These are phyloP conservation scores for Ranitomeya variabilis DNA, from an alignment of 2,113 vertebrate species.

Conservation along the genomic window DNA sequence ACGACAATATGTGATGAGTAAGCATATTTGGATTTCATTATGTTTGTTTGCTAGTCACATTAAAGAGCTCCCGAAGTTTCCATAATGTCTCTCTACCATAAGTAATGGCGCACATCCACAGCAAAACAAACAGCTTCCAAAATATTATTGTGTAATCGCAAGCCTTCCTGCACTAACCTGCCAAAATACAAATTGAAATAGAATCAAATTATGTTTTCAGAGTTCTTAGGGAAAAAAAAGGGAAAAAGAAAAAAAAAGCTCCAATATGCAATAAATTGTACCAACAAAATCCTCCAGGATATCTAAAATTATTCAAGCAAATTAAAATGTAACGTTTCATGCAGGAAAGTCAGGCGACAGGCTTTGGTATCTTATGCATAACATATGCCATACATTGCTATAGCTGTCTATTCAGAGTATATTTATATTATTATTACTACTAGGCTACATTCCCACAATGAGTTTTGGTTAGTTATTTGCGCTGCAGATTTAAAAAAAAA, in stretches of 20 bases:
- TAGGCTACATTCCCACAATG: too few species aligned
- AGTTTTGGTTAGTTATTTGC: too few species aligned
- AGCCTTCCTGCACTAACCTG: constrained; percentile 22
- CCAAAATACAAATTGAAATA: constrained; percentile 48
- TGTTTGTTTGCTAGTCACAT: background rate
- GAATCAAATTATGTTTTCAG: constrained; percentile 42
- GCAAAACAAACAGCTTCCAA: constrained; percentile 21
- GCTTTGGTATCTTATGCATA: background rate
- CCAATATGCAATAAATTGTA: constrained; percentile 12
- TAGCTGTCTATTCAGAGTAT: background rate
- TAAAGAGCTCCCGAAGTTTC: background rate
- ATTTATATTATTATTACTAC: too few species aligned
- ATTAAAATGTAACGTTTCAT: background rate
- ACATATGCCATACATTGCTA: background rate
- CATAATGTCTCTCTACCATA: background rate
- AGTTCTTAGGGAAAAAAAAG: background rate
- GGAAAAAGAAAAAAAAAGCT: background rate
- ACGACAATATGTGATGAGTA: background rate
- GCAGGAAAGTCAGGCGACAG: background rate
- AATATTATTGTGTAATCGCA: constrained; percentile 38
- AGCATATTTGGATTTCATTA: background rate
- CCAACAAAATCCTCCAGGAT: background rate
- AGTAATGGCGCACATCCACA: constrained; percentile 17
- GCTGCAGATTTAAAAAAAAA: too few species aligned
- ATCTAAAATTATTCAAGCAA: background rate